A percentile compares a stretch with the other conserved stretches of the same genome.
These are phyloP conservation scores for Pandemis heparana DNA, from an alignment of 2,888 invertebrate genomes.

Conservation along the genomic window DNA sequence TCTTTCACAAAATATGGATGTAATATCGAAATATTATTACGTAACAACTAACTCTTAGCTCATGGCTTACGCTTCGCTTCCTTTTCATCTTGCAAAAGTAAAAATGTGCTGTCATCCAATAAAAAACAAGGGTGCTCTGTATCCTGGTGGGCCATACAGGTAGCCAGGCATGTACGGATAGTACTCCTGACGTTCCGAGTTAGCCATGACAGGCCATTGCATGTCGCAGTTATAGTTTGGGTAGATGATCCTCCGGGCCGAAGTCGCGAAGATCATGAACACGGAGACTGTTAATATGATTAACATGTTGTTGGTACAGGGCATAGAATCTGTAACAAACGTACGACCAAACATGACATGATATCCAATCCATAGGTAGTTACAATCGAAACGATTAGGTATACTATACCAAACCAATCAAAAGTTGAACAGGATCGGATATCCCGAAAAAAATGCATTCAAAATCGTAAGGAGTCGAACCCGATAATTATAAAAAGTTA, in stretches of 20 bases:
- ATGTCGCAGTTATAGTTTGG: neutral
- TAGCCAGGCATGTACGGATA: constrained; percentile 73
- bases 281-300: neutral
- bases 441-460: no score
- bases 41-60: neutral
- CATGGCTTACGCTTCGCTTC: neutral
- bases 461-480: no score
- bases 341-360: no score
- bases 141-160: constrained; percentile 52
- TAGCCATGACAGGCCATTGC: constrained; percentile 4
- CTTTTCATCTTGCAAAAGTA: neutral
- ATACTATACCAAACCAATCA: no score
- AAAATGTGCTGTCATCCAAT: neutral
- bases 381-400: no score
- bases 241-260: neutral
- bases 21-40: neutral
- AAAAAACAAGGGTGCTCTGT: constrained; percentile 57
- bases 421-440: no score
- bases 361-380: no score
- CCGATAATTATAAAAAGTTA: no score
- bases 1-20: neutral
- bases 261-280: neutral
- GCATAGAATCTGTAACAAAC: neutral
- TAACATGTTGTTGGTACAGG: neutral
- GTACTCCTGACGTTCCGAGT: constrained; percentile 44